Evolutionary conservation across 2,113 vertebrate genomes (phyloP), one percentile per base, ranked within the genome.

Genomic region (Apaloderma vittatum): DNA sequence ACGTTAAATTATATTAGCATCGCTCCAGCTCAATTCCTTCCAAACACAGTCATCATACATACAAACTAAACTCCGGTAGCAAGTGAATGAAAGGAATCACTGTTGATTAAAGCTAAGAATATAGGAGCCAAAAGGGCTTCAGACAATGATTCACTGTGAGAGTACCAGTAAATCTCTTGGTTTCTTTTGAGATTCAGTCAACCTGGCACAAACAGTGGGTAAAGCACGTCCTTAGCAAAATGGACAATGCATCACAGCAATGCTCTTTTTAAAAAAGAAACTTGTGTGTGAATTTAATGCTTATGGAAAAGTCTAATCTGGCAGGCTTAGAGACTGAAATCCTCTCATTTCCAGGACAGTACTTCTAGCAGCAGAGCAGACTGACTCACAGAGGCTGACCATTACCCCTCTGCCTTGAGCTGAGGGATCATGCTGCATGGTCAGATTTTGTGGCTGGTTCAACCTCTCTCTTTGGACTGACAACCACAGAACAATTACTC

Each of bases 81-180:
- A 86, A 94, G 63, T 45, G 48, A 68, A 93, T 88, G 63, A 94
- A 96, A 90, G 65, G 74, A 94, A 95, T 57, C 46, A 67, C 55
- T 94, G 83, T 81, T 96, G 87, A 93, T 75, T 83, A 93, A 81
- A 49, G 58, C 52, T 63, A 90, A 52, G 34, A 86, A 88, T 71
- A 92, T 9, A 90, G 61, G 15, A 94, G 59, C 48, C 79, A 86
- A 91, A 92, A 78, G 79, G 37, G 51, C 87, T 82, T 96, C 57
- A 92, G 68, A 77, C 45, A 83, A 57, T 61, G 88, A 94, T 89
- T 84, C 90, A 88, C 68, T 71, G 52, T 74, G 57, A 90, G 82
- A 65, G 29, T 70, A 92, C 62, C 49, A 10, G 2, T 73, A 80
- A 93, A 92, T 77, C 68, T 80, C 36, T 84, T 36, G 29, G 59